These are phyloP conservation scores for Nudaria mundana DNA, from an alignment of 2,888 invertebrate species.

Conservation along the genomic window DNA sequence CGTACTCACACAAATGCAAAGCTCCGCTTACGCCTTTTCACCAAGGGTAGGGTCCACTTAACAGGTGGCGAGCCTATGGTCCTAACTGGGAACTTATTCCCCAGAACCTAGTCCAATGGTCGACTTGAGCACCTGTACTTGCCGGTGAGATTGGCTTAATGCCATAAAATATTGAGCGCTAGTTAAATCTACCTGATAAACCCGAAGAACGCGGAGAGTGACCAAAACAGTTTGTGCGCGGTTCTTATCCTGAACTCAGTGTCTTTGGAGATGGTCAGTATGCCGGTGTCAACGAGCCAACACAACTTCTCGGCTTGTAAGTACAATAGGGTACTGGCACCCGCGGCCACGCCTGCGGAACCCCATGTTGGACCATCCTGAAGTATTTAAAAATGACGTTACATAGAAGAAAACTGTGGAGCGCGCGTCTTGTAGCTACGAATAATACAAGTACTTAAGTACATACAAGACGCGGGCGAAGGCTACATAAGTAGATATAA, in stretches of 20 bases:
- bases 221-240: conserved; percentile 88
- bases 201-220: conserved; percentile 85
- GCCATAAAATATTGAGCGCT: background rate
- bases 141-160: too few relatives aligned
- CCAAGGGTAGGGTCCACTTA: too few relatives aligned
- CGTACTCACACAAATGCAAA: too few relatives aligned
- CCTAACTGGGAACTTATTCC: too few relatives aligned
- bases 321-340: conserved; percentile 86
- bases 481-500: too few relatives aligned
- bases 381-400: background rate
- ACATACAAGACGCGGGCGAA: too few relatives aligned
- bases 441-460: background rate
- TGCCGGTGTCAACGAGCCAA: conserved; percentile 88
- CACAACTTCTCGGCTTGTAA: conserved; percentile 92
- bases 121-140: too few relatives aligned
- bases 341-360: conserved; percentile 84
- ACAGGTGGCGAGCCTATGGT: too few relatives aligned
- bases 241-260: conserved; percentile 83
- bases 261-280: conserved; percentile 79
- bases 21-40: too few relatives aligned
- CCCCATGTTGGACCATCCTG: conserved; percentile 70
- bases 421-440: background rate
- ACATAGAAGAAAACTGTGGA: background rate
- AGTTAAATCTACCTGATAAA: conserved; percentile 83
- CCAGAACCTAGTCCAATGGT: too few relatives aligned